Evolutionary conservation across 2,113 vertebrate genomes (phyloP).

Genomic region (Nipponia nippon): DNA sequence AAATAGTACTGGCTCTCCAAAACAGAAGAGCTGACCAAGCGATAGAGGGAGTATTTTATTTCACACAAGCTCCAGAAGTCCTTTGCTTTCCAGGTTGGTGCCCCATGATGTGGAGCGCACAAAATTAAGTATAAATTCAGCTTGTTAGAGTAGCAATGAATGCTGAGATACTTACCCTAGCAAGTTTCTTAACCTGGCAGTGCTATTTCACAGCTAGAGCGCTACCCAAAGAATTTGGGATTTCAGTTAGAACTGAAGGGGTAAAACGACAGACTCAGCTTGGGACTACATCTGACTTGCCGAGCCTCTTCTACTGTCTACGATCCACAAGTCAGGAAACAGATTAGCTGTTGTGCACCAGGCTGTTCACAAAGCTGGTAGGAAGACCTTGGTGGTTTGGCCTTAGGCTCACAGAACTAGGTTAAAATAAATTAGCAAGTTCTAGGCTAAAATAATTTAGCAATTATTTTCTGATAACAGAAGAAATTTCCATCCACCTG

Average conservation of each 20-base stretch:
- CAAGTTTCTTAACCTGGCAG: not conserved
- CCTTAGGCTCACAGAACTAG: not conserved
- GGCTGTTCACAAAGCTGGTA: not conserved
- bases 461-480: not conserved
- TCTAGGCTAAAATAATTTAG: not conserved
- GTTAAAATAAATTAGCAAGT: not conserved
- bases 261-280: not conserved
- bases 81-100: not conserved
- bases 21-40: not conserved
- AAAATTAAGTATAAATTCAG: not conserved
- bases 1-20: not conserved
- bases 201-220: not conserved
- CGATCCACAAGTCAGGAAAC: not conserved
- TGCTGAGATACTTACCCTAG: not conserved
- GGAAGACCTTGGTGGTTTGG: not conserved
- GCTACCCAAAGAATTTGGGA: not conserved
- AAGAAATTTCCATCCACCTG: not conserved
- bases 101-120: too few relatives aligned
- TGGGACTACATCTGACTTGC: not conserved
- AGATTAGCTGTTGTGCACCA: not conserved
- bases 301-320: not conserved
- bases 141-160: not conserved
- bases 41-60: not conserved
- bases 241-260: not conserved
- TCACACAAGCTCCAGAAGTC: not conserved